Base-by-base conservation (phyloP, 2,113 vertebrate species). In the Hippoglossus stenolepis region DNA sequence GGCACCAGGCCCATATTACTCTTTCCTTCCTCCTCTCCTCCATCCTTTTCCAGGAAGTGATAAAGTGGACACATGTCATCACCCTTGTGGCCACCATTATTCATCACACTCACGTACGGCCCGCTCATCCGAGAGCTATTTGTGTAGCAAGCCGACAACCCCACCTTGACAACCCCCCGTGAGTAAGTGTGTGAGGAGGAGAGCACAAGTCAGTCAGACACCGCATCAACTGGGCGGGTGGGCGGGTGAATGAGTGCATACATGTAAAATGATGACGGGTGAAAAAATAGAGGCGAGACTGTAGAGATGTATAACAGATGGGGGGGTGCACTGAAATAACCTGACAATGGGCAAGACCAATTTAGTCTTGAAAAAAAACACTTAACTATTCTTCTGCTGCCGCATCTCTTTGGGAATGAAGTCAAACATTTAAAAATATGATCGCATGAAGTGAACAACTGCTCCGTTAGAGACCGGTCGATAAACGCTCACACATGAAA, bases 21-120 rank as follows among this genome's bases (percentile, higher is more conserved):
- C 79, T 71, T 54, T 73, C 75, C 75, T 76, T 84, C 71, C 67
- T 73, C 70, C 71, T 65, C 56, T 28, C 40, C 40, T 43, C 40
- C 40, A 43, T 43, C 40, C 40, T 80, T 71, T 71, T 57, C 17
- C 76, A 81, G 84, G 61, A 85, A 84, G 78, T 80, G 89, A 85
- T 87, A 70, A 86, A 86, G 26, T 76, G 79, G 73, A 83, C 63
- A 70, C 77, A 78, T 87, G 89, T 86, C 79, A 90, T 79, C 79
- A 53, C 38, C 70, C 40, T 18, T 10, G 71, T 43, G 40, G 61
- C 62, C 38, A 31, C 45, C 75, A 68, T 70, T 53, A 24, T 89
- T 71, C 59, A 75, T 90, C 85, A 74, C 74, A 9, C 76, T 73
- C 80, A 31, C 28, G 0, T 23, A 63, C 77, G 53, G 58, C 40